Evolutionary conservation across 2,113 vertebrate genomes (phyloP), one percentile per base, ranked within the genome.

Genomic region (Trogon surrucura): DNA sequence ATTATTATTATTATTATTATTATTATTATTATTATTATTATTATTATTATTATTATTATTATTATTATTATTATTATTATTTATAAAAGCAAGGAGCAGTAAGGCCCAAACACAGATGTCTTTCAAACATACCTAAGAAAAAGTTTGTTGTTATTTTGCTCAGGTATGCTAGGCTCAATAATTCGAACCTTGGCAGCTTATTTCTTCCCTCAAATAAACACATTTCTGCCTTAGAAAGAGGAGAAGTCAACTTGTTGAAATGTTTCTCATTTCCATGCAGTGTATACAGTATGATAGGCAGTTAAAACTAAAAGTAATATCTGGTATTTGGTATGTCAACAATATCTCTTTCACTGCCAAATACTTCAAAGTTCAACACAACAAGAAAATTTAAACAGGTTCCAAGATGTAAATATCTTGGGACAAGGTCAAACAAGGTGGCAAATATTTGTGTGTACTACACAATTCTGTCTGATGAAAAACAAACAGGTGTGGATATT

Each of bases 381-480:
- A 88, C 85, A 96, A 93, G 93, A 91, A 97, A 96, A 96, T 96
- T 88, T 81, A 97, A 97, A 90, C 94, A 75, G 94, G 62, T 90
- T 95, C 94, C 90, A 96, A 96, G 96, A 96, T 41, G 92, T 90
- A 98, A 98, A 98, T 96, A 93, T 70, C 82, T 89, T 89, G 38
- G 94, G 92, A 97, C 97, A 98, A 98, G 95, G 97, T 98, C 93
- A 97, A 97, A 90, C 69, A 93, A 97, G 93, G 97, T 91, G 95
- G 91, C 73, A 97, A 97, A 97, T 97, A 96, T 95, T 96, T 93
- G 87, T 79, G 58, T 85, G 75, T 70, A 56, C 38, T 84, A 85
- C 58, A 95, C 20, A 95, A 50, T 86, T 92, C 69, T 3, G 5
- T 44, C 71, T 93, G 86, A 96, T 96, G 78, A 94, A 96, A 97